These are phyloP conservation scores for Pimephales promelas DNA, from an alignment of 2,113 vertebrate genomes.

Conservation along the genomic window DNA sequence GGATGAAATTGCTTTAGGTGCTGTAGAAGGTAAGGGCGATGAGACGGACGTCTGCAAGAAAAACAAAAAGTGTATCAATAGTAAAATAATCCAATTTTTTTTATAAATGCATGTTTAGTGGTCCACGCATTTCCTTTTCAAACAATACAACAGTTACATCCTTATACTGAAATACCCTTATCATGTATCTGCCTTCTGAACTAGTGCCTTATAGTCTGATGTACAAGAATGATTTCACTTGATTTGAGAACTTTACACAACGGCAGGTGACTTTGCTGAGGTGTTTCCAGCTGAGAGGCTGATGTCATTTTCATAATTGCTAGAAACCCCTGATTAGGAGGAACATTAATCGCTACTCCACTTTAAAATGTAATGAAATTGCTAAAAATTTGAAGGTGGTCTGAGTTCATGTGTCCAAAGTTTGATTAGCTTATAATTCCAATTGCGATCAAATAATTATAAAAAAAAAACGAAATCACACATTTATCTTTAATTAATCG, in stretches of 20 bases:
- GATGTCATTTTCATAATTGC: background rate
- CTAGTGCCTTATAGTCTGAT: background rate
- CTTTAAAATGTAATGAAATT: background rate
- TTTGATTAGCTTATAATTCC: background rate
- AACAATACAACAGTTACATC: background rate
- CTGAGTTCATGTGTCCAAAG: background rate
- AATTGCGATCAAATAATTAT: background rate
- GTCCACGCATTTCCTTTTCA: background rate
- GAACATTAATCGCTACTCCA: background rate
- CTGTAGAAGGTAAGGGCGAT: conserved; percentile 45
- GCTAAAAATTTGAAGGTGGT: background rate
- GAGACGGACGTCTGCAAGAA: conserved; percentile 61
- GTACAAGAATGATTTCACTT: background rate
- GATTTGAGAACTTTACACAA: background rate
- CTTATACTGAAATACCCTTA: background rate
- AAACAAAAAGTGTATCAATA: background rate
- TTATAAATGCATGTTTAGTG: background rate
- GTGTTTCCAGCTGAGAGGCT: background rate
- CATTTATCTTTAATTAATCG: too few relatives aligned
- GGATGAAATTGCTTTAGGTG: conserved; percentile 49
- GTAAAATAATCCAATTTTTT: background rate
- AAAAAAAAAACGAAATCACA: too few relatives aligned
- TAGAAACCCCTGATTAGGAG: background rate
- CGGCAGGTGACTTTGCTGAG: background rate
- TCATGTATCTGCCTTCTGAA: background rate